Evolutionary conservation across 2,888 invertebrate genomes (phyloP).

Genomic region (Branchellion lobata): DNA sequence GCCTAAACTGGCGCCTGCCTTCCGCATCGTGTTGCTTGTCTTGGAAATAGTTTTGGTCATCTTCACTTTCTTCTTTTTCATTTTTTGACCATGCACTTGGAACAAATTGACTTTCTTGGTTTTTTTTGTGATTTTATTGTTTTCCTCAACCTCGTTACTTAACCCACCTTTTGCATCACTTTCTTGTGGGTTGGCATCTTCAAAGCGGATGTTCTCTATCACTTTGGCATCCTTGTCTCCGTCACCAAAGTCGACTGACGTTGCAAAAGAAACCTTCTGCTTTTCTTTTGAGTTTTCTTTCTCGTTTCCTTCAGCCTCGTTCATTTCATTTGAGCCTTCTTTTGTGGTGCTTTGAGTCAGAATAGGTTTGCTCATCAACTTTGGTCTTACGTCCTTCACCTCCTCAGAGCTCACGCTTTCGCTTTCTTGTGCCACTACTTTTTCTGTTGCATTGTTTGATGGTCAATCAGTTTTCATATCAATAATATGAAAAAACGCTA

Average conservation of each 20-base stretch:
- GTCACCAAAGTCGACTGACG: not conserved
- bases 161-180: not conserved
- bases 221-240: not conserved
- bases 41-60: slow-evolving; percentile 10
- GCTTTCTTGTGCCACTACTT: too few relatives aligned
- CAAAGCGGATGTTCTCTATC: not conserved
- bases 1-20: not conserved
- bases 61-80: not conserved
- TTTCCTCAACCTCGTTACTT: not conserved
- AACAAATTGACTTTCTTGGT: slow-evolving; percentile 2
- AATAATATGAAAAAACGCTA: too few relatives aligned
- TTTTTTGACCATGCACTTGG: not conserved
- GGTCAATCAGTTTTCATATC: too few relatives aligned
- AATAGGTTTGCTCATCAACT: too few relatives aligned
- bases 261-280: not conserved
- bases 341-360: too few relatives aligned
- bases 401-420: too few relatives aligned
- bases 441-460: too few relatives aligned
- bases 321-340: too few relatives aligned
- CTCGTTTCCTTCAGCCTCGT: not conserved
- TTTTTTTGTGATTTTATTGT: not conserved
- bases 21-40: not conserved
- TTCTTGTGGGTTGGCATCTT: not conserved
- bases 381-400: too few relatives aligned
- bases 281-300: not conserved